A percentile compares a stretch with the other conserved stretches of the same genome.
Conservation (phyloP, 2,797 vertebrate species). For the Sebastes hubbsi region DNA sequence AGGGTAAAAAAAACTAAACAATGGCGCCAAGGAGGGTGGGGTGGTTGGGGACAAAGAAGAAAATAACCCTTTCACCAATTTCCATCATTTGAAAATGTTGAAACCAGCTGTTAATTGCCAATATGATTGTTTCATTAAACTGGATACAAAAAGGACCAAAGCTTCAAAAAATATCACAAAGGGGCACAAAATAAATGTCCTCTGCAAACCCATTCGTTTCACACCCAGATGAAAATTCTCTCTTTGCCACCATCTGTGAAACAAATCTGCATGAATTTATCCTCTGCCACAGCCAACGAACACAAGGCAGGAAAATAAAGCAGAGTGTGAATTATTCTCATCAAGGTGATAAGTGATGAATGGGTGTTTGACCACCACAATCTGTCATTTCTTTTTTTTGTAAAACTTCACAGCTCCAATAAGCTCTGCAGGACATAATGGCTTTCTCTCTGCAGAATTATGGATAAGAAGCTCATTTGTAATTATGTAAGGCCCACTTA, state of each 20-base stretch:
- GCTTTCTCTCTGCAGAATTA: conserved; percentile 15
- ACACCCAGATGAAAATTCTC: conserved; percentile 12
- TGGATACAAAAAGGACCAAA: background rate
- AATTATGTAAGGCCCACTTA: conserved; percentile 58
- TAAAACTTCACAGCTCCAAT: conserved; percentile 28
- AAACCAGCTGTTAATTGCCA: background rate
- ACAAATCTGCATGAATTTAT: background rate
- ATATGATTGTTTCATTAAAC: background rate
- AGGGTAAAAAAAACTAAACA: conserved; percentile 20
- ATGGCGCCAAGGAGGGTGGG: background rate
- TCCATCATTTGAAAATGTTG: background rate
- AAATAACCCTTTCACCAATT: conserved; percentile 1
- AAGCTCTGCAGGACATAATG: conserved; percentile 38
- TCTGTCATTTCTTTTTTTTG: conserved; percentile 19
- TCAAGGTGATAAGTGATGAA: conserved; percentile 51
- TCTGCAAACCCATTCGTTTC: background rate
- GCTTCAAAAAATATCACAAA: background rate
- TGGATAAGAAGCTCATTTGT: conserved; percentile 43
- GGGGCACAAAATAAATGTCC: background rate
- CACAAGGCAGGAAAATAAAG: background rate
- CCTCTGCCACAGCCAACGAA: background rate
- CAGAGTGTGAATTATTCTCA: conserved; percentile 28
- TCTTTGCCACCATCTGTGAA: background rate
- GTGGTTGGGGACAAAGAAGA: background rate
- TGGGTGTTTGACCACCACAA: conserved; percentile 24